Percentiles rank a stretch among this genome's conserved stretches.
phyloP scores from a whole-genome alignment of 2,113 vertebrate species.

The Indicator maculatus region DNA sequence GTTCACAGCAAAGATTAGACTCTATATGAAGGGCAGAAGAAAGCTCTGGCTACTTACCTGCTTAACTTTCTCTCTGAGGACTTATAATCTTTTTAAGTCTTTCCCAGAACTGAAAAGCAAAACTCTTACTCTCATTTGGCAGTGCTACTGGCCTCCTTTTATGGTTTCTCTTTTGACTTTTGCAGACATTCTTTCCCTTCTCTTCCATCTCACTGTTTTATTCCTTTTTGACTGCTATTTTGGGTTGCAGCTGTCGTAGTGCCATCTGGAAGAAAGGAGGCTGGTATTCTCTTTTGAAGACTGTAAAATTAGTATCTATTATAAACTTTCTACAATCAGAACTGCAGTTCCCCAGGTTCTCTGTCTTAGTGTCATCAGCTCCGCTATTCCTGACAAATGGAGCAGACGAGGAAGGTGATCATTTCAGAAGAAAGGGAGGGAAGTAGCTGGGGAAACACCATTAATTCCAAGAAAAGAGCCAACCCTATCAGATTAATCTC shows the following conservation, averaged over 20 bases:
- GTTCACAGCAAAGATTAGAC: not conserved
- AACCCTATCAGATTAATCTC: slow-evolving; percentile 14
- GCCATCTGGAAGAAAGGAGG: not conserved
- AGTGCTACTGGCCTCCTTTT: not conserved
- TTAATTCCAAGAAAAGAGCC: not conserved
- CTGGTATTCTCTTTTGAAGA: not conserved
- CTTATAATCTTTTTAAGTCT: not conserved
- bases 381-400: not conserved
- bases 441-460: not conserved
- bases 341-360: not conserved
- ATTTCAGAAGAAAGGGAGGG: not conserved
- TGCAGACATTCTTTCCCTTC: not conserved
- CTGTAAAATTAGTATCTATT: not conserved
- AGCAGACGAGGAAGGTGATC: not conserved
- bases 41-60: not conserved
- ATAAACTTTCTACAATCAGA: not conserved
- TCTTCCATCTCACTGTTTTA: not conserved
- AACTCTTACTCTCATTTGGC: not conserved
- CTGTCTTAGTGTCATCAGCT: not conserved
- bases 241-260: not conserved
- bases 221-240: not conserved
- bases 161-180: not conserved
- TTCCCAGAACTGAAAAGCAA: not conserved
- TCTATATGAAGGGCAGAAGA: not conserved
- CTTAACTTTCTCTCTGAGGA: not conserved